A percentile compares a stretch with the other conserved stretches of the same genome.
Conservation (phyloP, 1,140 invertebrate genomes). For the Steinernema khuongi region DNA sequence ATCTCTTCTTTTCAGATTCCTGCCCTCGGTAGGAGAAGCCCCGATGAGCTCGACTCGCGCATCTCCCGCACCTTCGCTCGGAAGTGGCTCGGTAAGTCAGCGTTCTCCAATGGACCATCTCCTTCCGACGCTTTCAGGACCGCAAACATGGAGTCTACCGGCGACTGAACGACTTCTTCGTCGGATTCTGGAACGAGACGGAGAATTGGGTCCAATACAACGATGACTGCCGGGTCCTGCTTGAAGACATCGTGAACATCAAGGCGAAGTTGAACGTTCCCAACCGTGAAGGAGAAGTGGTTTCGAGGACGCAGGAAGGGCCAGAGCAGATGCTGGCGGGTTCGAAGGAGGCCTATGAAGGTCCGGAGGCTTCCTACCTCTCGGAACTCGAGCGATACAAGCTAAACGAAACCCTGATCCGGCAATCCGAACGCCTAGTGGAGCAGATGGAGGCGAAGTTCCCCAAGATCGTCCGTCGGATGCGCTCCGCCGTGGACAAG, state of each 20-base stretch:
- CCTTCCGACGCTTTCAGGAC: too few species aligned
- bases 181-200: constrained; percentile 7
- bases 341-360: neutral
- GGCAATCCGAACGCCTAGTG: neutral
- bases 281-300: neutral
- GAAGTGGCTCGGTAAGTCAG: too few species aligned
- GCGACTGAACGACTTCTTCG: neutral
- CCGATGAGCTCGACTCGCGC: too few species aligned
- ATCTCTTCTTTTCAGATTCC: too few species aligned
- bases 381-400: neutral
- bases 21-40: too few species aligned
- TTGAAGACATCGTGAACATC: neutral
- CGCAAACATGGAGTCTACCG: neutral
- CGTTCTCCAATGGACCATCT: too few species aligned
- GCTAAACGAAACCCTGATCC: neutral
- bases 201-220: neutral
- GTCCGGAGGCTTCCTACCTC: neutral
- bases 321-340: neutral
- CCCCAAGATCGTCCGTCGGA: neutral
- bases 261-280: neutral
- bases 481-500: neutral
- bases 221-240: neutral
- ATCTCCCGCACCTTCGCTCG: too few species aligned
- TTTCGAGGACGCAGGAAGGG: neutral
- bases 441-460: neutral